Percentiles rank a stretch among this genome's conserved stretches.
phyloP scores from a whole-genome alignment of 2,113 vertebrate species.

The Edolisoma coerulescens region DNA sequence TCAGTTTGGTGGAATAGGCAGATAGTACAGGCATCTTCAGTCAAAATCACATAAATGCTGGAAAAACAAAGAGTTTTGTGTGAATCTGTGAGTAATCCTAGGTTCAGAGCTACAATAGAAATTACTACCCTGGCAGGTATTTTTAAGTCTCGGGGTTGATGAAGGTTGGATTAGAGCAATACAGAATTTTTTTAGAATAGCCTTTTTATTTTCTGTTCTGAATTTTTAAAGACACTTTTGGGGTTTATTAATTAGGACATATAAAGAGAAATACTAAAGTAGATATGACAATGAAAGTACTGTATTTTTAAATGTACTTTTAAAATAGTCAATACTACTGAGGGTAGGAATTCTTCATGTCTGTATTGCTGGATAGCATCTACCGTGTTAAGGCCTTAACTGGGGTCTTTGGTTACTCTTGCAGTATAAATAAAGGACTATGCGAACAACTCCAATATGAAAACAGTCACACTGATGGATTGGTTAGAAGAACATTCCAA shows the following conservation, averaged over 20 bases:
- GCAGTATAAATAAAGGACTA: neutral
- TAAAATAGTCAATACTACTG: neutral
- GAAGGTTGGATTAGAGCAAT: neutral
- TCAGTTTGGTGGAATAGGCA: neutral
- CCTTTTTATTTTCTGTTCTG: neutral
- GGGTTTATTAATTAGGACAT: neutral
- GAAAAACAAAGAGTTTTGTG: neutral
- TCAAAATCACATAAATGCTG: neutral
- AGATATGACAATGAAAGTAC: neutral
- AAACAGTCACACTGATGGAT: neutral
- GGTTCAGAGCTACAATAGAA: neutral
- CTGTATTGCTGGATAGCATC: neutral
- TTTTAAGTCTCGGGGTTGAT: neutral
- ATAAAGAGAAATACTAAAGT: neutral
- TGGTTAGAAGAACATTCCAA: neutral
- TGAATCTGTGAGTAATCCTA: neutral
- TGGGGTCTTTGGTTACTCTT: neutral
- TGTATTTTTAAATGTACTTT: neutral
- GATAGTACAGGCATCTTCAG: neutral
- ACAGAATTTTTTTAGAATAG: neutral
- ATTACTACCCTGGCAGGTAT: neutral
- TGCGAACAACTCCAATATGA: neutral
- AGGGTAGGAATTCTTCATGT: neutral
- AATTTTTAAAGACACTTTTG: neutral
- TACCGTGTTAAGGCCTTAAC: neutral